Evolutionary conservation across 2,797 vertebrate species (phyloP).

Genomic region (Malurus splendens): DNA sequence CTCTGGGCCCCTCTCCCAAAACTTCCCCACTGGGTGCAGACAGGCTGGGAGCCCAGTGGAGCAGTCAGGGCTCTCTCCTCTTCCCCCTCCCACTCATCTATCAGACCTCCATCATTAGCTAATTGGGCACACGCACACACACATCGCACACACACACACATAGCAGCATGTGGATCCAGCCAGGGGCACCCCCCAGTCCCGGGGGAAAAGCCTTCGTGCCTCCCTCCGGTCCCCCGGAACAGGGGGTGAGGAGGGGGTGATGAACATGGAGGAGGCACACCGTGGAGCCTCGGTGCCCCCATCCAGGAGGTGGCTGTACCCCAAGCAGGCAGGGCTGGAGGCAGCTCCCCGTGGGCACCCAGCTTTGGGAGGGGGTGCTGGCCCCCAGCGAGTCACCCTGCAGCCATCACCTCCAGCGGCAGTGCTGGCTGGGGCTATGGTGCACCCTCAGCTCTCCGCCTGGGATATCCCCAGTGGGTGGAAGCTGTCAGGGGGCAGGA

Average conservation of each 20-base stretch:
- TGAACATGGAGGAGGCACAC: not conserved
- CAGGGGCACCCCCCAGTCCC: not conserved
- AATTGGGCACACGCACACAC: not conserved
- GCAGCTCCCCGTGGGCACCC: not conserved
- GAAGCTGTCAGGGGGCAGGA: conserved; percentile 84
- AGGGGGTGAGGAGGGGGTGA: not conserved
- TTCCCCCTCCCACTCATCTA: rapidly evolving
- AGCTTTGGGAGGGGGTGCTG: not conserved
- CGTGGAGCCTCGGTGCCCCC: rapidly evolving
- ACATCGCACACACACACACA: conserved; percentile 19
- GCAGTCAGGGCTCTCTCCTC: not conserved
- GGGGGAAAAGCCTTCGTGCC: not conserved
- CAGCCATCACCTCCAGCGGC: conserved; percentile 9
- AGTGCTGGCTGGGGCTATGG: not conserved
- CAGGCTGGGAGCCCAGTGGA: rapidly evolving
- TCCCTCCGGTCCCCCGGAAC: not conserved
- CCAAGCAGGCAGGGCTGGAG: not conserved
- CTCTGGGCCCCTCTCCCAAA: not conserved
- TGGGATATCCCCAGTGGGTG: conserved; percentile 79
- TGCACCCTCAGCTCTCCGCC: conserved; percentile 71
- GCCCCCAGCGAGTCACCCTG: not conserved
- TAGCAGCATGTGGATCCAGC: conserved; percentile 63
- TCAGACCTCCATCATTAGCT: not conserved
- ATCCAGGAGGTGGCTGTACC: not conserved
- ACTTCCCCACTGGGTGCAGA: not conserved